Evolutionary conservation across 2,888 invertebrate species (phyloP).

Genomic region (Tenthredo distinguenda): DNA sequence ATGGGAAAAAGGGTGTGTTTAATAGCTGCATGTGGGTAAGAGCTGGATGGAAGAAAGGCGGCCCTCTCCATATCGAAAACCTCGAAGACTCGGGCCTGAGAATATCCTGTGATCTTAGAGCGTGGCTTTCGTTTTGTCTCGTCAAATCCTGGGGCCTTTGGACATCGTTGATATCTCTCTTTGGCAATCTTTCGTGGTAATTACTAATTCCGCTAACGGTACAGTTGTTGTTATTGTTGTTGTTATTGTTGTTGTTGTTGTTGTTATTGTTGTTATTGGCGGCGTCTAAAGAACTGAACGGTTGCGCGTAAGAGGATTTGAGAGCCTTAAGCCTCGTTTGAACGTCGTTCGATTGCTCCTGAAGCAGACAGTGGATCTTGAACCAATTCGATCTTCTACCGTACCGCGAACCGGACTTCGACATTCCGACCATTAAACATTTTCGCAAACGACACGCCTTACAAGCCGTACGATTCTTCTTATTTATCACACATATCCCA

Average conservation of each 20-base stretch:
- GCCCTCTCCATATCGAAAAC: constrained; percentile 73
- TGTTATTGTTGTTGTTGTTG: constrained; percentile 64
- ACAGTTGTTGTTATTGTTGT: constrained; percentile 54
- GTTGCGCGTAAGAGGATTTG: constrained; percentile 71
- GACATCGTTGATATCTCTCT: constrained; percentile 20
- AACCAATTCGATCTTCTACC: constrained; percentile 81
- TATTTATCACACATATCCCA: constrained; percentile 80
- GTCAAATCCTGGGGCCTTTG: constrained; percentile 60
- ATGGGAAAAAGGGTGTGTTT: constrained; percentile 73
- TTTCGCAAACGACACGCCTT: constrained; percentile 80
- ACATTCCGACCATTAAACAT: constrained; percentile 80
- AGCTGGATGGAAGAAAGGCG: constrained; percentile 73
- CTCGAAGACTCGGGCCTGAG: constrained; percentile 72
- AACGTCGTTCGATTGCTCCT: constrained; percentile 78
- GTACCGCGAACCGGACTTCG: constrained; percentile 80
- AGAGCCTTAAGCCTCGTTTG: constrained; percentile 70
- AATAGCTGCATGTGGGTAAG: constrained; percentile 73
- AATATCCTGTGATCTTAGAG: constrained; percentile 64
- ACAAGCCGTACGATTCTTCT: constrained; percentile 81
- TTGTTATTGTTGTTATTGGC: constrained; percentile 69
- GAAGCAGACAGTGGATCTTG: constrained; percentile 81
- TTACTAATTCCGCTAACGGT: constrained; percentile 51
- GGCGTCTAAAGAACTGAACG: constrained; percentile 70
- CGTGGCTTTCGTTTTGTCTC: constrained; percentile 48
- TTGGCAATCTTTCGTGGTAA: constrained; percentile 63